phyloP scores from a whole-genome alignment of 2,113 vertebrate species.

The Antechinus stuartii region DNA sequence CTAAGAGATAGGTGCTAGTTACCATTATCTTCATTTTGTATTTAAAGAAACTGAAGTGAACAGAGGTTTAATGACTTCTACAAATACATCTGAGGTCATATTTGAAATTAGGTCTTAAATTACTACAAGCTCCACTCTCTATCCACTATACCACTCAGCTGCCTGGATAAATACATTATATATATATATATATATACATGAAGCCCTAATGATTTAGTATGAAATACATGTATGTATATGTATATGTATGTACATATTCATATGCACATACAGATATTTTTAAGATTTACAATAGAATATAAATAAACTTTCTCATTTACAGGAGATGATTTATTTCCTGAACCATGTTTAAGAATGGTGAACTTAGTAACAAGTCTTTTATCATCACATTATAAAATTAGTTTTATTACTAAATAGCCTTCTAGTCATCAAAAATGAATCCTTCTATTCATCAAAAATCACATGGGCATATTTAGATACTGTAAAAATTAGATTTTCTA shows the following conservation, averaged over 20 bases:
- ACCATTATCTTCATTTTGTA: background rate
- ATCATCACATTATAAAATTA: slow-evolving; percentile 10
- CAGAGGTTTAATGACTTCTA: background rate
- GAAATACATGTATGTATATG: background rate
- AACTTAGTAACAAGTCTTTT: background rate
- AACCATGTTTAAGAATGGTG: background rate
- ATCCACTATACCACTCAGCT: background rate
- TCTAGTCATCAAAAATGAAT: slow-evolving; percentile 39
- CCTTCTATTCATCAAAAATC: slow-evolving; percentile 32
- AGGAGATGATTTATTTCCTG: background rate
- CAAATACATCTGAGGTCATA: background rate
- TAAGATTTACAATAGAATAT: slow-evolving; percentile 60
- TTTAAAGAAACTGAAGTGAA: background rate
- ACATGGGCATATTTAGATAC: background rate
- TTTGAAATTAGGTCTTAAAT: background rate
- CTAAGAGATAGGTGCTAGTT: background rate
- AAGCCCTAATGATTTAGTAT: slow-evolving; percentile 78
- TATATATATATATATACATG: background rate
- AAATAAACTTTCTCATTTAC: slow-evolving; percentile 57
- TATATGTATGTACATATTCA: background rate
- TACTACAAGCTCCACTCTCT: background rate
- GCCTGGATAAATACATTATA: background rate
- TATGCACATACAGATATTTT: background rate
- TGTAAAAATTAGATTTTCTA: slow-evolving; percentile 28
- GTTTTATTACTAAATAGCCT: background rate